Base-by-base conservation (phyloP, 2,797 vertebrate species). In the Poeciliopsis presidionis region DNA sequence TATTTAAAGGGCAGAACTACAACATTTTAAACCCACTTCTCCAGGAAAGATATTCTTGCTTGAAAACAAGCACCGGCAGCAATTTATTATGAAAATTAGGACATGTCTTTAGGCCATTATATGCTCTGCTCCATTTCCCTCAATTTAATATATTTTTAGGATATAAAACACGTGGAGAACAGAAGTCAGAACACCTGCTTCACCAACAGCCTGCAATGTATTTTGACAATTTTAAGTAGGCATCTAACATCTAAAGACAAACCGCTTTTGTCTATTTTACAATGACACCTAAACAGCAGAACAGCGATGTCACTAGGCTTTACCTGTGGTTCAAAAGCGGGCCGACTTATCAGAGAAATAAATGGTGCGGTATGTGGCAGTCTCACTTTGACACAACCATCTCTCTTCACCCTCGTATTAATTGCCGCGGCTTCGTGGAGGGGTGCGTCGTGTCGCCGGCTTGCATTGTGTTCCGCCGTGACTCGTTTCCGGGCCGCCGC, bases 331-430 rank as follows among this genome's bases (percentile, higher is more conserved):
- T 45, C 22, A 8, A n/a, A 45, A n/a, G 11, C 11, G 28, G 9
- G 39, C 8, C 28, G 47, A 76, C 51, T 28, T 45, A 39, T 28
- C 33, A 55, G 18, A 25, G 9, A 36, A 30, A 77, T 43, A 36
- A 25, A 55, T 33, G 41, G 12, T 11, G 7, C 18, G 14, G 16
- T 2, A 18, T 53, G 8, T 28, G 11, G 4, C 25, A 65, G 28
- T 8, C 36, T 71, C 8, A 71, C 49, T 80, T 22, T 79, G 87
- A 87, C 88, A 65, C 75, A 8, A 8, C 85, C 80, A 83, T 90
- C 89, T 80, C 84, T 86, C 89, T 82, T 67, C 46, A 12, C 46
- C 4, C 51, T 88, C 80, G 75, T 12, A 73, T 79, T 89, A 89
- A 89, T 87, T 84, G 90, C 79, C 79, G 55, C n/a, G 5, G 65